These are phyloP conservation scores for Corella eumyota DNA, from an alignment of 23 tunicate genomes.

Conservation along the genomic window DNA sequence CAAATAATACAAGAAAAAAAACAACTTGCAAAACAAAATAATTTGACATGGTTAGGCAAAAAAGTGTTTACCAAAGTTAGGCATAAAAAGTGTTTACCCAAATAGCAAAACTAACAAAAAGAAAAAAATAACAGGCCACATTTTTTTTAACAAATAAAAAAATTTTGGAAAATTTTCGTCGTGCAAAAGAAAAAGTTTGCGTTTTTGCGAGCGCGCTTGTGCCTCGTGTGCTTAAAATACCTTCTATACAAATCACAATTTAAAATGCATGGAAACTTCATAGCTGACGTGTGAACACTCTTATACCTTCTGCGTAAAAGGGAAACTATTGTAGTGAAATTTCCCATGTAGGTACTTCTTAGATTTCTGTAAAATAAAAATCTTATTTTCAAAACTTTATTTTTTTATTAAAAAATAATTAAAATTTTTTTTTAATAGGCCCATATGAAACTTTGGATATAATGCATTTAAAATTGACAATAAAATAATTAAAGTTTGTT, in stretches of 20 bases:
- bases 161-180: too few relatives aligned
- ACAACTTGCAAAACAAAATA: too few relatives aligned
- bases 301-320: conserved; percentile 34
- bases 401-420: neutral
- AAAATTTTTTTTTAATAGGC: neutral
- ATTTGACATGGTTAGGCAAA: too few relatives aligned
- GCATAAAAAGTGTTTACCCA: neutral
- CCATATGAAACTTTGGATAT: too few relatives aligned
- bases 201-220: conserved; percentile 6
- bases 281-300: conserved; percentile 16
- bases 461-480: too few relatives aligned
- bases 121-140: neutral
- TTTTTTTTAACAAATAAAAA: too few relatives aligned
- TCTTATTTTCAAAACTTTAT: neutral
- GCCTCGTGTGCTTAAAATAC: too few relatives aligned
- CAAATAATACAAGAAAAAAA: too few relatives aligned
- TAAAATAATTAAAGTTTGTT: too few relatives aligned
- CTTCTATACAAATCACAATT: conserved; percentile 53
- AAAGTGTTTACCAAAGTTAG: too few relatives aligned
- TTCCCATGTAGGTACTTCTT: conserved; percentile 7
- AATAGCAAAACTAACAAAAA: neutral
- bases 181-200: too few relatives aligned
- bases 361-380: conserved; percentile 15
- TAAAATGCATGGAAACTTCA: conserved; percentile 56
- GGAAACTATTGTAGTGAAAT: conserved; percentile 27